Evolutionary conservation across 2,113 vertebrate genomes (phyloP).

Genomic region (Centropus unirufus): DNA sequence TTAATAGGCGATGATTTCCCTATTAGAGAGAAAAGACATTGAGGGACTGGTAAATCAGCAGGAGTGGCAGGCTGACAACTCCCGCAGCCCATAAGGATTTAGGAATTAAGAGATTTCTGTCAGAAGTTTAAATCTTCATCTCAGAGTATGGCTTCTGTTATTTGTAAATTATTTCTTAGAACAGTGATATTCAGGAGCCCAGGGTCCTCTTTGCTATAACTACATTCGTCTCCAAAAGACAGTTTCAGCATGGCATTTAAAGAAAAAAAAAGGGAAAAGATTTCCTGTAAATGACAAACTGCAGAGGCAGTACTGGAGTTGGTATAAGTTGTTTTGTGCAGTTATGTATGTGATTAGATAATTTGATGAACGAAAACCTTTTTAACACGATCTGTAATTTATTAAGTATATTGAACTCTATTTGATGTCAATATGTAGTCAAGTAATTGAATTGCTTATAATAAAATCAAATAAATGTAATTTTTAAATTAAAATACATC

Average conservation of each 20-base stretch:
- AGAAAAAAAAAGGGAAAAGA: not conserved
- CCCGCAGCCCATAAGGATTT: not conserved
- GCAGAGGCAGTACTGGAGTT: not conserved
- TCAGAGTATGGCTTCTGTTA: not conserved
- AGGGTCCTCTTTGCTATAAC: not conserved
- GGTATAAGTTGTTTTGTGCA: not conserved
- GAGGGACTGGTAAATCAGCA: not conserved
- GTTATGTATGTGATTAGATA: not conserved
- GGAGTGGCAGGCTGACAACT: not conserved
- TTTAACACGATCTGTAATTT: not conserved
- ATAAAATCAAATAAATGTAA: not conserved
- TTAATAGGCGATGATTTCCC: not conserved
- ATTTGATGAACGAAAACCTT: not conserved
- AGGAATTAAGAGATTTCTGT: constrained; percentile 24
- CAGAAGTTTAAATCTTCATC: not conserved
- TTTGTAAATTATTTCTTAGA: not conserved
- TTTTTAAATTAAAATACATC: not conserved
- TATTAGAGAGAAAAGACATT: not conserved
- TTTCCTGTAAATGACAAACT: not conserved
- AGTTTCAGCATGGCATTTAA: not conserved
- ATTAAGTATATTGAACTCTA: not conserved
- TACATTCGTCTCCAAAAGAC: not conserved
- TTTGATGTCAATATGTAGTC: not conserved
- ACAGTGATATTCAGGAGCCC: not conserved
- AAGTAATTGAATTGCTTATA: not conserved